Conservation (phyloP, 2,797 vertebrate genomes). For the Anisognathus igniventris region DNA sequence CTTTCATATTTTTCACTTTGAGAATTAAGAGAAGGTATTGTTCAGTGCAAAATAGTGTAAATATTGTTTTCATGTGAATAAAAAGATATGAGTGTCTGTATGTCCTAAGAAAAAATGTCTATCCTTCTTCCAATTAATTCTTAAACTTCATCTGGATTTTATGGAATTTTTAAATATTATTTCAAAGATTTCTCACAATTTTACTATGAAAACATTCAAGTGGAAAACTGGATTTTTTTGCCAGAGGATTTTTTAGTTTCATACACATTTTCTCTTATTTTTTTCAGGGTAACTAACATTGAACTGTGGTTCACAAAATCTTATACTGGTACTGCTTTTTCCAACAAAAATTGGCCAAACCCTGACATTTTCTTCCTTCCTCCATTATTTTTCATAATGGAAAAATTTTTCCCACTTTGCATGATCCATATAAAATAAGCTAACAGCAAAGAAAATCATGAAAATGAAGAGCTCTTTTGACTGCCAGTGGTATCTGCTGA, state of each 20-base stretch:
- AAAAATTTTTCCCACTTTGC: neutral
- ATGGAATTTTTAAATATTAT: neutral
- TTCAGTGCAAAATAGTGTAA: neutral
- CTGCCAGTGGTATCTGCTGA: neutral
- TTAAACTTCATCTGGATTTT: neutral
- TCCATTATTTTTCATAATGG: neutral
- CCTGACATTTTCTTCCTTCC: fast-evolving
- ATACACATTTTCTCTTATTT: neutral
- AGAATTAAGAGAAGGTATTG: neutral
- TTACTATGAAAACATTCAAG: neutral
- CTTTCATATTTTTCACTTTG: neutral
- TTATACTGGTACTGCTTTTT: neutral
- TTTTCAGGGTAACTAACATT: neutral
- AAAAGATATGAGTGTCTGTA: neutral
- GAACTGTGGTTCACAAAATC: neutral
- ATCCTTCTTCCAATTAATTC: neutral
- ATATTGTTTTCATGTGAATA: neutral
- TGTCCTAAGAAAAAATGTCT: neutral
- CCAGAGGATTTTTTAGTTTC: neutral
- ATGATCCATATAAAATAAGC: neutral
- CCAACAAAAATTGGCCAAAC: neutral
- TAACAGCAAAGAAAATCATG: neutral
- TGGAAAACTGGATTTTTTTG: neutral
- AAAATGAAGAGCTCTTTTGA: neutral
- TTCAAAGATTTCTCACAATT: neutral